phyloP scores from a whole-genome alignment of 2,888 invertebrate genomes.

The Andrena trimmerana region DNA sequence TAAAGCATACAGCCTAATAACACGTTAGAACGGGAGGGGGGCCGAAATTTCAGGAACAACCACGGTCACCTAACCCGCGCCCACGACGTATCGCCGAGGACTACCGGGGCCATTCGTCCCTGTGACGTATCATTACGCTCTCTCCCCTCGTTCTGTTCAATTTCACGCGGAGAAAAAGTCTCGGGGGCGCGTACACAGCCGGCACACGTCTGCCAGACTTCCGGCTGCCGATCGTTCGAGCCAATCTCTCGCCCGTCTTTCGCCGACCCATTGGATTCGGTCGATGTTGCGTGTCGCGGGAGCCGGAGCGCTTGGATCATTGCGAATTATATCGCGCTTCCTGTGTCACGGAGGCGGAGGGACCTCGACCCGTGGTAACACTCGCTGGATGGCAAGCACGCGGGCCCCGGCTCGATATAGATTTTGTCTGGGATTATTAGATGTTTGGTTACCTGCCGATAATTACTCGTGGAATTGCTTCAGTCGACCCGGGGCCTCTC shows the following conservation, averaged over 20 bases:
- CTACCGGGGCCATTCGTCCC: slow-evolving; percentile 40
- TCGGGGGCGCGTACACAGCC: slow-evolving; percentile 30
- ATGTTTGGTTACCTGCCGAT: slow-evolving; percentile 77
- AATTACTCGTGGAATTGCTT: slow-evolving; percentile 74
- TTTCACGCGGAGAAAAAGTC: slow-evolving; percentile 56
- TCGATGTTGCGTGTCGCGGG: slow-evolving; percentile 26
- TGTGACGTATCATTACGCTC: slow-evolving; percentile 58
- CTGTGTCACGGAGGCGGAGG: slow-evolving; percentile 3
- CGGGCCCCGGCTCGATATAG: slow-evolving; percentile 62
- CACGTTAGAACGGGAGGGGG: slow-evolving; percentile 40
- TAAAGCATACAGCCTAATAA: slow-evolving; percentile 61
- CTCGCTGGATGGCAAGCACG: slow-evolving; percentile 20
- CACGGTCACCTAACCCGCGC: slow-evolving; percentile 7
- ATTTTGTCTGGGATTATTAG: slow-evolving; percentile 77
- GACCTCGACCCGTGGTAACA: slow-evolving; percentile 14
- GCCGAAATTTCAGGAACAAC: slow-evolving; percentile 36
- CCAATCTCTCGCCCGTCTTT: slow-evolving; percentile 50
- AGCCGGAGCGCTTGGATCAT: slow-evolving; percentile 52
- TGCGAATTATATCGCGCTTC: slow-evolving; percentile 65
- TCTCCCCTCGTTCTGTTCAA: slow-evolving; percentile 61
- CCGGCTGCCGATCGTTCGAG: slow-evolving; percentile 59
- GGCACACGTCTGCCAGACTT: slow-evolving; percentile 70
- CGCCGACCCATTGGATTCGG: slow-evolving; percentile 8
- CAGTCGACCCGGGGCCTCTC: slow-evolving; percentile 38
- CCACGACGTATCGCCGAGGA: slow-evolving; percentile 18